A percentile compares a stretch with the other conserved stretches of the same genome.
Evolutionary conservation across 2,888 invertebrate species (phyloP).

Genomic region (Synergus gifuensis): DNA sequence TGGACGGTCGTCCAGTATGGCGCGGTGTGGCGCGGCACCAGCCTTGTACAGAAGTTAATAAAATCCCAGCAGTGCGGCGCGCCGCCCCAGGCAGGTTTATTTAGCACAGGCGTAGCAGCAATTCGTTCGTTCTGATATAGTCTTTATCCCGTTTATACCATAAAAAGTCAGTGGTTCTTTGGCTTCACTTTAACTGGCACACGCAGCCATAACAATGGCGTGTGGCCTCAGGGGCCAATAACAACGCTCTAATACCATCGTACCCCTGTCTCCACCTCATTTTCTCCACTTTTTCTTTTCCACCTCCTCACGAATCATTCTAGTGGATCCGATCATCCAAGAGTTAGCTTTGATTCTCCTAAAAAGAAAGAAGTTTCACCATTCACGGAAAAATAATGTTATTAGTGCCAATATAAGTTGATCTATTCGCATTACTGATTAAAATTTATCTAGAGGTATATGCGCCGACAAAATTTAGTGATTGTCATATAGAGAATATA

Average conservation of each 20-base stretch:
- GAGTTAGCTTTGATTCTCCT: neutral
- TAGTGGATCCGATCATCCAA: neutral
- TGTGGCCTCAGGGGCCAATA: slow-evolving; percentile 75
- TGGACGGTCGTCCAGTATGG: slow-evolving; percentile 58
- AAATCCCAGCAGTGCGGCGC: slow-evolving; percentile 73
- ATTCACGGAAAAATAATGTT: neutral
- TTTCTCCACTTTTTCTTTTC: slow-evolving; percentile 38
- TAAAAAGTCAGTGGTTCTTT: slow-evolving; percentile 71
- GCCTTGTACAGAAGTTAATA: slow-evolving; percentile 76
- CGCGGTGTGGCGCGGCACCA: slow-evolving; percentile 51
- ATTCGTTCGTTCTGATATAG: slow-evolving; percentile 56
- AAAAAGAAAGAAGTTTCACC: neutral
- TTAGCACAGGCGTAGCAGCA: slow-evolving; percentile 75
- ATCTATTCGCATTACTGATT: too few species aligned
- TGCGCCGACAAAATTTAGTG: too few species aligned
- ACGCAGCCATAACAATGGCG: slow-evolving; percentile 71
- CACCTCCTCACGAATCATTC: neutral
- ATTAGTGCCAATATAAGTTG: too few species aligned
- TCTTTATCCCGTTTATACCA: slow-evolving; percentile 70
- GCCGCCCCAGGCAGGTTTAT: slow-evolving; percentile 72
- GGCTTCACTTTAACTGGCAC: slow-evolving; percentile 67
- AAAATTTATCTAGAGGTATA: too few species aligned
- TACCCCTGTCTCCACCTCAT: slow-evolving; percentile 26
- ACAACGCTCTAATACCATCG: slow-evolving; percentile 66
- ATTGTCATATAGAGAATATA: too few species aligned